Evolutionary conservation across 2,888 invertebrate species (phyloP).

Genomic region (Conus canariensis): DNA sequence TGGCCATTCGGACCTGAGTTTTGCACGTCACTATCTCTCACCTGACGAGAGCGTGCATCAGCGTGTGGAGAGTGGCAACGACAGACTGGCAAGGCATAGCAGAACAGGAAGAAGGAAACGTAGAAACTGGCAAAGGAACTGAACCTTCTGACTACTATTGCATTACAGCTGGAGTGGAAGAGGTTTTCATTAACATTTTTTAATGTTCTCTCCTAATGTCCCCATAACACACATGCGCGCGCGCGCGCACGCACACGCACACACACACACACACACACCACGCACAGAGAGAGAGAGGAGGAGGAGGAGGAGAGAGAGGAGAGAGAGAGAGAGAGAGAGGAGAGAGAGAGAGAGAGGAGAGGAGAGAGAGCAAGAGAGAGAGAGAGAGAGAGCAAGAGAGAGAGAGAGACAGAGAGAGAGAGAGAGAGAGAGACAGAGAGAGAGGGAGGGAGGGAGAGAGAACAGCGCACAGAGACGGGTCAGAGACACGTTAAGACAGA

Average conservation of each 20-base stretch:
- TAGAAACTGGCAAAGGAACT: no score
- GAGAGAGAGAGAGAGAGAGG: conserved; percentile 38
- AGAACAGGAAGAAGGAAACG: no score
- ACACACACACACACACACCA: neutral
- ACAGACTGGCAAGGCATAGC: no score
- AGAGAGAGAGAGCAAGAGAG: conserved; percentile 19
- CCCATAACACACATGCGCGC: neutral
- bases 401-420: conserved; percentile 40
- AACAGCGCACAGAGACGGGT: neutral
- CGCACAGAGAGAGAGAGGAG: neutral
- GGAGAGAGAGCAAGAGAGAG: conserved; percentile 33
- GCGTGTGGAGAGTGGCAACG: no score
- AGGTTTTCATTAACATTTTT: no score
- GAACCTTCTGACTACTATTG: no score
- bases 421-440: conserved; percentile 40
- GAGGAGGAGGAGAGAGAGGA: neutral
- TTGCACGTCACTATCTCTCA: no score
- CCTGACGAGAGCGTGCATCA: no score
- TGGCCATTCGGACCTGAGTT: no score
- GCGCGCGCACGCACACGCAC: no score
- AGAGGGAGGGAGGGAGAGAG: conserved; percentile 1
- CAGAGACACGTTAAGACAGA: neutral
- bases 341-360: conserved; percentile 23
- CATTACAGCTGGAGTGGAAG: no score
- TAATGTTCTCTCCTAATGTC: no score